A percentile compares a stretch with the other conserved stretches of the same genome.
Evolutionary conservation across 2,888 invertebrate species (phyloP).

Genomic region (Drosophila hawaiiensis): DNA sequence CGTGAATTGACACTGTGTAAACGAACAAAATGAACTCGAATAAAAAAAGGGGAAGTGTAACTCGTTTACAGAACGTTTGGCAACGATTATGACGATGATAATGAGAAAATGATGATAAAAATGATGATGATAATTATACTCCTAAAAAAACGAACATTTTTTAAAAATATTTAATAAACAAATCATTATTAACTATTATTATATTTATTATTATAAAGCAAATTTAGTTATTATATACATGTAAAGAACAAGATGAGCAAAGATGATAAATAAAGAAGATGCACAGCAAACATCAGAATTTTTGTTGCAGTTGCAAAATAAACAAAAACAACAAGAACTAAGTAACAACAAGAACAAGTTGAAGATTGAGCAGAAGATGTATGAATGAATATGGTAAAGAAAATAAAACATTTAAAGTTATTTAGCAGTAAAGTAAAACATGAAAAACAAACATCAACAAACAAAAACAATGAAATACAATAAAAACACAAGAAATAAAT

Average conservation of each 20-base stretch:
- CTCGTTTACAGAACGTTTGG: conserved; percentile 43
- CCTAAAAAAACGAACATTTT: conserved; percentile 75
- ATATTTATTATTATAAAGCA: conserved; percentile 76
- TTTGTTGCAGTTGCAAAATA: conserved; percentile 51
- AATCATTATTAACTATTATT: conserved; percentile 80
- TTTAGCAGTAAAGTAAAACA: conserved; percentile 77
- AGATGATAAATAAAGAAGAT: conserved; percentile 58
- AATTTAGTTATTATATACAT: conserved; percentile 78
- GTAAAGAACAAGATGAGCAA: conserved; percentile 71
- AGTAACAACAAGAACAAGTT: conserved; percentile 27
- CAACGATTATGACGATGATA: conserved; percentile 60
- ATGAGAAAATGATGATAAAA: conserved; percentile 36
- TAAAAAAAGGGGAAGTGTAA: conserved; percentile 14
- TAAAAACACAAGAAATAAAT: conserved; percentile 78
- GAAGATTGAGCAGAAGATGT: conserved; percentile 31
- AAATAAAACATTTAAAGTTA: conserved; percentile 81
- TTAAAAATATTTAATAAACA: conserved; percentile 80
- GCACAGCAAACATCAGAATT: conserved; percentile 57
- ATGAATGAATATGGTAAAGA: conserved; percentile 66
- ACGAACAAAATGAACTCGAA: conserved; percentile 19
- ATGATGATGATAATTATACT: conserved; percentile 74
- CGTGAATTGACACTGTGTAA: conserved; percentile 37
- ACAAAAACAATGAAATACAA: conserved; percentile 76
- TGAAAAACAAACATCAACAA: conserved; percentile 63
- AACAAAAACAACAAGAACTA: conserved; percentile 30